Evolutionary conservation across 2,888 invertebrate genomes (phyloP).

Genomic region (Callyntrura guangdongensis): DNA sequence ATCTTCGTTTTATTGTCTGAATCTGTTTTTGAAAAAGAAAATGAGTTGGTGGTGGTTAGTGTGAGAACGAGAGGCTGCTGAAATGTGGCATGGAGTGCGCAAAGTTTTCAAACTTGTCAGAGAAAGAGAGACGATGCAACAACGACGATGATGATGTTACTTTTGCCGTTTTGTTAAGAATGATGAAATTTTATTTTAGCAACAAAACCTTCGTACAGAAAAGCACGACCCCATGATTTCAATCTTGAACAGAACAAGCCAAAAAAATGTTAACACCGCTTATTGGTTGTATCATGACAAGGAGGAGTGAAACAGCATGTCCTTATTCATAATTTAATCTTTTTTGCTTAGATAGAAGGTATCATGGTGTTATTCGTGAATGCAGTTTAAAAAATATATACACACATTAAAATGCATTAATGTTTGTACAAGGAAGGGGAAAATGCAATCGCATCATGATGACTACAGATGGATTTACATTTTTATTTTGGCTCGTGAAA

Average conservation of each 20-base stretch:
- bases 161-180: too few relatives aligned
- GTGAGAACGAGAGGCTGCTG: not conserved
- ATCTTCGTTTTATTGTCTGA: not conserved
- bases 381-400: not conserved
- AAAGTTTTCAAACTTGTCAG: conserved; percentile 14
- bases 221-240: not conserved
- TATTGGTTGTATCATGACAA: conserved; percentile 6
- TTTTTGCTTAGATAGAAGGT: not conserved
- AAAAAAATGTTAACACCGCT: not conserved
- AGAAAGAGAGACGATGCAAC: too few relatives aligned
- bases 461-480: not conserved
- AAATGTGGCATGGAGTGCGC: not conserved
- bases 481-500: not conserved
- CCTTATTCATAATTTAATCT: conserved; percentile 17
- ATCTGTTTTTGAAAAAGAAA: not conserved
- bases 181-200: conserved; percentile 27
- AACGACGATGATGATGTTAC: conserved; percentile 46
- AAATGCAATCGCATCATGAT: conserved; percentile 16
- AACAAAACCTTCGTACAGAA: not conserved
- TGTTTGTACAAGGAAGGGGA: conserved; percentile 28
- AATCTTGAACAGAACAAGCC: not conserved
- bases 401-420: not conserved
- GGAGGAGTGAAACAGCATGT: not conserved
- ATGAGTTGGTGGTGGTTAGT: conserved; percentile 26
- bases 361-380: not conserved